phyloP scores from a whole-genome alignment of 2,888 invertebrate species.

The Lycia hirtaria region DNA sequence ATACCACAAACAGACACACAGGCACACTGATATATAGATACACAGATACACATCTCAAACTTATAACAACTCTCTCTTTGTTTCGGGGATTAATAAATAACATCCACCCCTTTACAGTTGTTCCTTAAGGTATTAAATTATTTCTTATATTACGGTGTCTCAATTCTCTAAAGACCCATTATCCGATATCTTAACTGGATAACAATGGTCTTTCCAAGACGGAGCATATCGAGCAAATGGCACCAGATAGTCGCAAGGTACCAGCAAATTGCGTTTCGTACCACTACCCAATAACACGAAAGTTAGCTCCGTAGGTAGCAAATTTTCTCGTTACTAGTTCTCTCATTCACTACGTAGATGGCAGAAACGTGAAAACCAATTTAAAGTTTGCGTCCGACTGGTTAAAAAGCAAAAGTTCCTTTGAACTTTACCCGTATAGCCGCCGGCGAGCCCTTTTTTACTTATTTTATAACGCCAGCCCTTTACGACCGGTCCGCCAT shows the following conservation, averaged over 20 bases:
- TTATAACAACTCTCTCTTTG: too few species aligned
- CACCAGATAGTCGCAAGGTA: conserved; percentile 8
- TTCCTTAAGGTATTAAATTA: not conserved
- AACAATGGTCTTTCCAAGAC: not conserved
- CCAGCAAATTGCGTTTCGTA: conserved; percentile 20
- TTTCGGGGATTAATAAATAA: too few species aligned
- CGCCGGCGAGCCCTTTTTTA: conserved; percentile 66
- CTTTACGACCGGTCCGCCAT: conserved; percentile 61
- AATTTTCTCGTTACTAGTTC: conserved; percentile 71
- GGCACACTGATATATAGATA: too few species aligned
- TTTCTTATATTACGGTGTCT: not conserved
- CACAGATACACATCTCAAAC: too few species aligned
- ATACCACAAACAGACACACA: too few species aligned
- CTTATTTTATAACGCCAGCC: conserved; percentile 70
- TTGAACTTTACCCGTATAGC: conserved; percentile 67
- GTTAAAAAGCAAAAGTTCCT: conserved; percentile 81
- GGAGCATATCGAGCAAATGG: not conserved
- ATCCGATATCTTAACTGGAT: not conserved
- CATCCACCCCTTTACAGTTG: too few species aligned
- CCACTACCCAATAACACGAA: conserved; percentile 51
- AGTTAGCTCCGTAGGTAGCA: conserved; percentile 47
- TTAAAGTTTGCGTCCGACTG: conserved; percentile 79
- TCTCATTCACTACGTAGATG: conserved; percentile 63
- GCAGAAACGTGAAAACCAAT: conserved; percentile 78
- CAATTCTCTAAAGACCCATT: not conserved